A percentile compares a stretch with the other conserved stretches of the same genome.
Evolutionary conservation across 2,113 vertebrate genomes (phyloP).

Genomic region (Phyllopteryx taeniolatus): DNA sequence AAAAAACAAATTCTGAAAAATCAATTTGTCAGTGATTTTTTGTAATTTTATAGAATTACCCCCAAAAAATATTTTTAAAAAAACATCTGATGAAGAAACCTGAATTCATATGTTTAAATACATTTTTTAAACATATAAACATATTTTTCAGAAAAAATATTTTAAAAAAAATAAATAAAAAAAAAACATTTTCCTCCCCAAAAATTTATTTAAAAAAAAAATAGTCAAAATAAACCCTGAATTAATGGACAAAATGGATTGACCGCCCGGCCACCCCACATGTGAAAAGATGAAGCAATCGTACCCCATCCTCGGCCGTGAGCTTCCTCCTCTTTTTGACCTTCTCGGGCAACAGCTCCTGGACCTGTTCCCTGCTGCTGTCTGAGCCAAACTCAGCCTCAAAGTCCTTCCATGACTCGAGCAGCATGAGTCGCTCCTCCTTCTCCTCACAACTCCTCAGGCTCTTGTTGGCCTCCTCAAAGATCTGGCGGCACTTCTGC

Average conservation of each 20-base stretch:
- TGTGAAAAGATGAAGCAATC: constrained; percentile 13
- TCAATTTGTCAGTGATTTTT: too few species aligned
- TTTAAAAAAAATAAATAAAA: too few species aligned
- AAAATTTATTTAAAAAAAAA: neutral
- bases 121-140: too few species aligned
- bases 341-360: constrained; percentile 93
- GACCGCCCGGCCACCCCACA: too few species aligned
- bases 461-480: constrained; percentile 91
- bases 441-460: constrained; percentile 94
- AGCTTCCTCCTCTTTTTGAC: constrained; percentile 98
- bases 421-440: constrained; percentile 93
- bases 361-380: constrained; percentile 78
- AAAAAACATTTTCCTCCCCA: too few species aligned
- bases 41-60: too few species aligned
- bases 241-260: neutral
- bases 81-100: too few species aligned
- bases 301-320: constrained; percentile 95
- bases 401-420: constrained; percentile 89
- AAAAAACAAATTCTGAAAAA: too few species aligned
- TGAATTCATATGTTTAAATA: too few species aligned
- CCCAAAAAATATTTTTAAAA: too few species aligned
- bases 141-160: too few species aligned
- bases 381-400: constrained; percentile 85
- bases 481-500: constrained; percentile 82
- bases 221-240: neutral